Conservation (phyloP, 2,113 vertebrate species). For the Leiothrix lutea region DNA sequence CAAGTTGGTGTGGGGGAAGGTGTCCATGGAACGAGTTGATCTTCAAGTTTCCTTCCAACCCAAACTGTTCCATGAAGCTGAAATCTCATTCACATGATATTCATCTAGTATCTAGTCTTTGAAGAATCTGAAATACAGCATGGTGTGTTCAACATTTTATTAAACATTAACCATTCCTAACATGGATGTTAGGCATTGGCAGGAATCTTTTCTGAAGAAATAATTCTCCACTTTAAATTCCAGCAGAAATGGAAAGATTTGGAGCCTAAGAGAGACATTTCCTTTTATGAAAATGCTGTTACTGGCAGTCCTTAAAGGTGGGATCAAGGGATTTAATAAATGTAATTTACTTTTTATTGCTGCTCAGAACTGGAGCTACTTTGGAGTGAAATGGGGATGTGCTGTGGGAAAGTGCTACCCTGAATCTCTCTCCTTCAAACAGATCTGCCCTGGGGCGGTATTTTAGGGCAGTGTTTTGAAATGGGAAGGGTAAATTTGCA, state of each 20-base stretch:
- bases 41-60: not conserved
- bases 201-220: conserved; percentile 19
- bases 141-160: not conserved
- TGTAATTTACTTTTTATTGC: conserved; percentile 62
- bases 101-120: not conserved
- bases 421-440: conserved; percentile 31
- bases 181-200: not conserved
- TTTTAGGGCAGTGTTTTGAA: conserved; percentile 8
- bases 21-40: not conserved
- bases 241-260: conserved; percentile 10
- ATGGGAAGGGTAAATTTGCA: not conserved
- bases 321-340: conserved; percentile 57
- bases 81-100: not conserved
- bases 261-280: conserved; percentile 25
- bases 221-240: conserved; percentile 2
- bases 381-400: not conserved
- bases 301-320: conserved; percentile 36
- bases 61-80: not conserved
- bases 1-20: not conserved
- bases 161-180: not conserved
- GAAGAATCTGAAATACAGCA: not conserved
- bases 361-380: conserved; percentile 15
- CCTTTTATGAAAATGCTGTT: conserved; percentile 53
- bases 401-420: not conserved
- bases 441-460: not conserved